phyloP scores from a whole-genome alignment of 1,140 invertebrate species.

The Tachypleus tridentatus region DNA sequence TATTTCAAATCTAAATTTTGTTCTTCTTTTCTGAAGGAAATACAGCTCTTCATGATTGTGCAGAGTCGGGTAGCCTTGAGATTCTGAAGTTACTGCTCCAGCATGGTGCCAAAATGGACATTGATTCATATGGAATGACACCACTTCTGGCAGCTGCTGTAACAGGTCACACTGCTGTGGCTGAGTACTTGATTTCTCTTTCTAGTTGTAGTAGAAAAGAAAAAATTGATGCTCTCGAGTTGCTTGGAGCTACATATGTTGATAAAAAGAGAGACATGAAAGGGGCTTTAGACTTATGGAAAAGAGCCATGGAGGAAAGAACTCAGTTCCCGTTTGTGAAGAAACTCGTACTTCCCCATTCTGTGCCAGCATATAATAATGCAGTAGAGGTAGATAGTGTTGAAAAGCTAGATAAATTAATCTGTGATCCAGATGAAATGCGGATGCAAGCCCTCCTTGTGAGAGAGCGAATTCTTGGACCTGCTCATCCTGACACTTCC shows the following conservation, averaged over 20 bases:
- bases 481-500: slow-evolving; percentile 89
- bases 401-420: slow-evolving; percentile 68
- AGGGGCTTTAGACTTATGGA: slow-evolving; percentile 75
- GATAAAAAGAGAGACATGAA: slow-evolving; percentile 91
- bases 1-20: too few relatives aligned
- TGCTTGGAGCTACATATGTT: slow-evolving; percentile 89
- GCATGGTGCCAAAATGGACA: slow-evolving; percentile 79
- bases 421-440: slow-evolving; percentile 88
- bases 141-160: slow-evolving; percentile 83
- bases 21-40: slow-evolving; percentile 39
- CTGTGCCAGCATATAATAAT: slow-evolving; percentile 75
- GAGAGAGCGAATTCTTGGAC: slow-evolving; percentile 78
- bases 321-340: not conserved
- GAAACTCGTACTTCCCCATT: slow-evolving; percentile 51
- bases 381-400: slow-evolving; percentile 63
- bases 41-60: slow-evolving; percentile 89
- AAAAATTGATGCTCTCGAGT: slow-evolving; percentile 77
- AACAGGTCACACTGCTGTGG: slow-evolving; percentile 80
- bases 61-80: slow-evolving; percentile 83
- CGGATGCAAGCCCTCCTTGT: slow-evolving; percentile 91
- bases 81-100: slow-evolving; percentile 80
- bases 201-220: slow-evolving; percentile 59
- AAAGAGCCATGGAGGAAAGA: slow-evolving; percentile 62
- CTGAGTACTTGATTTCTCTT: slow-evolving; percentile 69
- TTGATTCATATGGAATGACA: slow-evolving; percentile 92